Evolutionary conservation across 2,113 vertebrate genomes (phyloP).

Genomic region (Chloropsis cyanopogon): DNA sequence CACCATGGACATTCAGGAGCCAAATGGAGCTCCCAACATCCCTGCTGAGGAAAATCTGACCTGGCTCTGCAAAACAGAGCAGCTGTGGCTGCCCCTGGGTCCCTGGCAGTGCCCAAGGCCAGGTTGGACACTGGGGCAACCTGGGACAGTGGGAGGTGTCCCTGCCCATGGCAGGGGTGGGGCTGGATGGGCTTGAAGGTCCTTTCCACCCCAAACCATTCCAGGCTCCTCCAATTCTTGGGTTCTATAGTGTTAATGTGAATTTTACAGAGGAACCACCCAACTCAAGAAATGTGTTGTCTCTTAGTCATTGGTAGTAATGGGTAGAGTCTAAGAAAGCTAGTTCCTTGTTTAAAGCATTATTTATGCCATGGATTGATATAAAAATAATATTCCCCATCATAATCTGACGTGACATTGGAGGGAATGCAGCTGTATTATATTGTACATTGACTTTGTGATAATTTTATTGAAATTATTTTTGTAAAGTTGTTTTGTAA

Average conservation of each 20-base stretch:
- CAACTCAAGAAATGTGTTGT: constrained; percentile 18
- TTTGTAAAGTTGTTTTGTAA: constrained; percentile 79
- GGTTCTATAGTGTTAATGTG: background rate
- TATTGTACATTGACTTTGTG: constrained; percentile 76
- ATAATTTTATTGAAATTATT: constrained; percentile 81
- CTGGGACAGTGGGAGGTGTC: background rate
- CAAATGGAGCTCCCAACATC: background rate
- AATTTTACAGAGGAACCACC: background rate
- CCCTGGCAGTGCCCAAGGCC: background rate
- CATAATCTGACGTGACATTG: constrained; percentile 27
- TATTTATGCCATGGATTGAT: constrained; percentile 64
- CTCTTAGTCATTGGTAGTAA: constrained; percentile 12
- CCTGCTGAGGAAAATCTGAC: background rate
- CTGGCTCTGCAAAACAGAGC: background rate
- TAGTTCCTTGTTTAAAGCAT: constrained; percentile 33
- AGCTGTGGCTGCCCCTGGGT: background rate
- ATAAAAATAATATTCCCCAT: constrained; percentile 52
- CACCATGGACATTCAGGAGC: background rate
- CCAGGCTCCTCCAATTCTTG: background rate
- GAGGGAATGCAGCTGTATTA: constrained; percentile 68
- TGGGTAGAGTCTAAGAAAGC: constrained; percentile 42
- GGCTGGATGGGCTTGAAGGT: background rate
- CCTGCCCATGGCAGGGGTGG: background rate
- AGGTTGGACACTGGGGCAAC: fast-evolving
- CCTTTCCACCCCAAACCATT: background rate